Base-by-base conservation (phyloP, 2,888 invertebrate species). In the Choristoneura rosaceana region DNA sequence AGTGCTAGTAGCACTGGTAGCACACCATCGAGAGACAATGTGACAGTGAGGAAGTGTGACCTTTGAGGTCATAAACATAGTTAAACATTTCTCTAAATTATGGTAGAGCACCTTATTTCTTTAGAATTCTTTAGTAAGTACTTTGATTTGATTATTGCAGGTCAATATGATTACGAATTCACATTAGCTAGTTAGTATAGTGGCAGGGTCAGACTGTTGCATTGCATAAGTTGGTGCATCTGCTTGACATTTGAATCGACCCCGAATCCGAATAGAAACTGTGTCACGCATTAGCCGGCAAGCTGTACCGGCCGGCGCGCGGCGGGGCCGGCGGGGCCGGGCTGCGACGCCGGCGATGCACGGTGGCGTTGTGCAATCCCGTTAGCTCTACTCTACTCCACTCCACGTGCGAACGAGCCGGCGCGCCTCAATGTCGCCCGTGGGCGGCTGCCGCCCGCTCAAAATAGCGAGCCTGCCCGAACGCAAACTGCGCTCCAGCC, bases 251-350 rank as follows among this genome's bases (percentile, higher is more conserved):
- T 94, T 94, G 90, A 90, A 92, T 94, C 91, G 93, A 91, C 93
- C 93, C 93, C 92, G 93, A 93, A 93, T 94, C 90, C 89, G 92
- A 94, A 94, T 93, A 93, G 93, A 94, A 94, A 92, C 93, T 93
- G 90, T 93, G 93, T 93, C 93, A 93, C 89, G 90, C 87, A 89
- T 88, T 84, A 88, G 87, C 85, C 89, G 88, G 87, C 86, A 84
- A 84, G 86, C 87, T 84, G 62, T 67, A 85, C 86, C 86, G 86
- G 84, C 78, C 81, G 82, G 78, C 76, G 52, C 52, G 79, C 71
- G 77, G 76, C 79, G 77, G 73, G 47, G n/a, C n/a, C 4, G n/a
- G 47, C 14, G 47, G 47, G 75, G 76, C 70, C 79, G 75, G 62
- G 80, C 78, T 78, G 74, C 73, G 62, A 60, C 69, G 76, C 61